Evolutionary conservation across 2,888 invertebrate species (phyloP).

Genomic region (Vannuccia rotundouncinata): DNA sequence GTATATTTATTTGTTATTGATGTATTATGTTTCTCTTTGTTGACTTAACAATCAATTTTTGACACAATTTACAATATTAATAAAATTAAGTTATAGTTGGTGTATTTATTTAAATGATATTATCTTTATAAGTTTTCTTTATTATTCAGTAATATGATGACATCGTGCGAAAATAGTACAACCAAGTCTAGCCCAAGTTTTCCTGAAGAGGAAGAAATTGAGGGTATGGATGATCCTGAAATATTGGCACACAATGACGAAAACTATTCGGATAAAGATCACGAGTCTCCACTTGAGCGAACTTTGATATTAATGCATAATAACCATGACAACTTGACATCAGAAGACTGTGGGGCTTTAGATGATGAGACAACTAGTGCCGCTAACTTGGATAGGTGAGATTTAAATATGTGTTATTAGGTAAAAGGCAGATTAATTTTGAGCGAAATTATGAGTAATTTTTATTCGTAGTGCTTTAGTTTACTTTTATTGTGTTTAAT

Average conservation of each 20-base stretch:
- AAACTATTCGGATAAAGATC: background rate
- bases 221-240: background rate
- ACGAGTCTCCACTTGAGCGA: background rate
- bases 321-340: background rate
- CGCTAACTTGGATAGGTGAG: background rate
- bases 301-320: background rate
- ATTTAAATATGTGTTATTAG: background rate
- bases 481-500: background rate
- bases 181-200: slow-evolving; percentile 32
- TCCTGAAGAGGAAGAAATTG: slow-evolving; percentile 24
- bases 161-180: slow-evolving; percentile 21
- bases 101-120: too few relatives aligned
- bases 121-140: too few relatives aligned
- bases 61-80: too few relatives aligned
- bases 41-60: too few relatives aligned
- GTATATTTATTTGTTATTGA: too few relatives aligned
- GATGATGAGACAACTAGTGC: background rate
- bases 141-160: too few relatives aligned
- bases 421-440: background rate
- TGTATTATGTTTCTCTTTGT: too few relatives aligned
- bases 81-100: too few relatives aligned
- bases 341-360: background rate
- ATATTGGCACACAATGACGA: background rate
- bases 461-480: background rate
- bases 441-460: background rate